Percentiles rank a stretch among this genome's conserved stretches.
Evolutionary conservation across 1,140 invertebrate genomes (phyloP).

Genomic region (Panulirus ornatus): DNA sequence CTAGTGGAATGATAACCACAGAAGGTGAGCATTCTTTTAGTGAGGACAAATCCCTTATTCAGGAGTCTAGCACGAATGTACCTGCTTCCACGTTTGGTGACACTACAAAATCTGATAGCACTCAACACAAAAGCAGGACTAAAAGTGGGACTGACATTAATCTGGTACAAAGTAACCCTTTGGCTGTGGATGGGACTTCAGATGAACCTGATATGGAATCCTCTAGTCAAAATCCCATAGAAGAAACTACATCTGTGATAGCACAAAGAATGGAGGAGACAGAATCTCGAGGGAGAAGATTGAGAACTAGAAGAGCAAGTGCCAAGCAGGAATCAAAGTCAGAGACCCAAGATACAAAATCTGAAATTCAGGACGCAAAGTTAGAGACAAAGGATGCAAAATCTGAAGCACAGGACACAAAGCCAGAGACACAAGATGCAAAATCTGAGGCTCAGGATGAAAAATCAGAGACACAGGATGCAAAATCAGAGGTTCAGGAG

Average conservation of each 20-base stretch:
- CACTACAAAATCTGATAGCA: background rate
- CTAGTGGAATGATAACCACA: background rate
- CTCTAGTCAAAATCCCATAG: constrained; percentile 13
- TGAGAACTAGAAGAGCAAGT: constrained; percentile 42
- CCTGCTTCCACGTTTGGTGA: background rate
- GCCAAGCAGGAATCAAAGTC: constrained; percentile 49
- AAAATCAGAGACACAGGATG: background rate
- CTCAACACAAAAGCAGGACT: constrained; percentile 2
- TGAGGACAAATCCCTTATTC: background rate
- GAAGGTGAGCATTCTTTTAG: background rate
- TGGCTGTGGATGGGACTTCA: background rate
- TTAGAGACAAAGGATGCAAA: background rate
- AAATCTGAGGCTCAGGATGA: background rate
- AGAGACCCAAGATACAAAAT: background rate
- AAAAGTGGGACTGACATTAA: background rate
- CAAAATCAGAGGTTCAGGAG: background rate
- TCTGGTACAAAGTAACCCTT: background rate
- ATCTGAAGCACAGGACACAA: background rate
- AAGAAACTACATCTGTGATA: constrained; percentile 51
- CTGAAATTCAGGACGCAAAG: constrained; percentile 3
- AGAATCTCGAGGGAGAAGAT: constrained; percentile 56
- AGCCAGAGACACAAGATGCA: background rate
- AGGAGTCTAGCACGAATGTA: background rate
- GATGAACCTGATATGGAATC: constrained; percentile 9
- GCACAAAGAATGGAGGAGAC: constrained; percentile 18